Conservation (phyloP, 2,888 invertebrate genomes). For the Parnassius apollo region DNA sequence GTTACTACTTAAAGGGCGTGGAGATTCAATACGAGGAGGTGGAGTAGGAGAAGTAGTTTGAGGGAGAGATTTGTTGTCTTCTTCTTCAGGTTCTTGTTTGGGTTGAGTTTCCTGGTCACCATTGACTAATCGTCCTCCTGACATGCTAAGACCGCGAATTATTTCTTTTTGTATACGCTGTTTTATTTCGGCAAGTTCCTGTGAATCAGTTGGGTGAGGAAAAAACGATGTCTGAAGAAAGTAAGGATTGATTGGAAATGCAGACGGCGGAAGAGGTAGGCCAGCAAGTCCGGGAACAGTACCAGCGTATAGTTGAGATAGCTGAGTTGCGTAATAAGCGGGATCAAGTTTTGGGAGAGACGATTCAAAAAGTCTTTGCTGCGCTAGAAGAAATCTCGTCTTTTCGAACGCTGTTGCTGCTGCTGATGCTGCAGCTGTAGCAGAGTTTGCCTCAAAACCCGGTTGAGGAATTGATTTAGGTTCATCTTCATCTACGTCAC, state of each 20-base stretch:
- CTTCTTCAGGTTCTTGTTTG: slow-evolving; percentile 76
- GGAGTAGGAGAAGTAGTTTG: slow-evolving; percentile 69
- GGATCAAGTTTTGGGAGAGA: slow-evolving; percentile 83
- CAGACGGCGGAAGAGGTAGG: slow-evolving; percentile 76
- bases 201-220: slow-evolving; percentile 78
- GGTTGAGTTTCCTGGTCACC: slow-evolving; percentile 60
- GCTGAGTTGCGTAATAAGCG: slow-evolving; percentile 82
- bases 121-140: slow-evolving; percentile 84
- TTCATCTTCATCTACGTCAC: slow-evolving; percentile 59
- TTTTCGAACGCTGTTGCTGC: slow-evolving; percentile 75
- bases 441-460: slow-evolving; percentile 62
- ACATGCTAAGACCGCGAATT: slow-evolving; percentile 84
- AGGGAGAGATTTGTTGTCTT: slow-evolving; percentile 74
- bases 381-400: slow-evolving; percentile 82
- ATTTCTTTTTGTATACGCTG: slow-evolving; percentile 85
- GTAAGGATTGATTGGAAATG: slow-evolving; percentile 83
- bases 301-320: slow-evolving; percentile 82
- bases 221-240: slow-evolving; percentile 83
- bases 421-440: slow-evolving; percentile 61
- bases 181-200: slow-evolving; percentile 85
- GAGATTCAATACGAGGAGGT: slow-evolving; percentile 72
- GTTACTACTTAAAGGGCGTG: slow-evolving; percentile 67
- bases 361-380: slow-evolving; percentile 84
- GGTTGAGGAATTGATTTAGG: slow-evolving; percentile 69
- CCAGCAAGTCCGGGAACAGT: slow-evolving; percentile 78